A percentile compares a stretch with the other conserved stretches of the same genome.
These are phyloP conservation scores for Diabrotica undecimpunctata DNA, from an alignment of 1,140 invertebrate genomes.

Conservation along the genomic window DNA sequence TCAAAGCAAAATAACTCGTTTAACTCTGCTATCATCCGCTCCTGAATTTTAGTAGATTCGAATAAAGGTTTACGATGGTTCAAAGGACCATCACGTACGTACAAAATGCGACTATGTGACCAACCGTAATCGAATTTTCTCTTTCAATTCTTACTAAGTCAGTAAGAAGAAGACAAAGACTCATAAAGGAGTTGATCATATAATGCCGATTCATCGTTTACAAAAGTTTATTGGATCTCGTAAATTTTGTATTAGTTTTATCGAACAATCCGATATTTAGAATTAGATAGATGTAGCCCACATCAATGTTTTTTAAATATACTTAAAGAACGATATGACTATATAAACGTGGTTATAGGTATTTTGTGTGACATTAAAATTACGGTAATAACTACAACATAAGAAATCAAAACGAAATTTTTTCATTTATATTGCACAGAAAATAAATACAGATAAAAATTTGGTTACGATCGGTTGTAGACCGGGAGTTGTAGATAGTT, in stretches of 20 bases:
- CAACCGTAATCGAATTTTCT: constrained; percentile 7
- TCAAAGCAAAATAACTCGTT: background rate
- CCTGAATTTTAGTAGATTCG: background rate
- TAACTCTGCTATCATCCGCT: constrained; percentile 9
- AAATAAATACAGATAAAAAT: no score
- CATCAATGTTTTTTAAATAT: no score
- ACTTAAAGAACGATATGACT: no score
- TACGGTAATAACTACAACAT: no score
- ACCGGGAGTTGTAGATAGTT: no score
- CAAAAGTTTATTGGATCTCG: constrained; percentile 21
- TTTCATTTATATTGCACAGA: no score
- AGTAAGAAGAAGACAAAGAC: constrained; percentile 14
- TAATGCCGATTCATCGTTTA: constrained; percentile 25
- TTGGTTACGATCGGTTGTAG: no score
- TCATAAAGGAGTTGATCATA: constrained; percentile 28
- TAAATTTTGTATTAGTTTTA: constrained; percentile 10
- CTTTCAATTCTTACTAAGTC: constrained; percentile 1
- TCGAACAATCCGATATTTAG: no score
- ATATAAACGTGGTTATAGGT: no score
- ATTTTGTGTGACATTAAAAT: no score
- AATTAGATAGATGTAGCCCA: no score
- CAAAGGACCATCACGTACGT: constrained; percentile 10
- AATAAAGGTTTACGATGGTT: constrained; percentile 7
- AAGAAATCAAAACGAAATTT: no score
- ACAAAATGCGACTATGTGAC: constrained; percentile 14